phyloP scores from a whole-genome alignment of 2,113 vertebrate genomes.

The Nanorana parkeri region DNA sequence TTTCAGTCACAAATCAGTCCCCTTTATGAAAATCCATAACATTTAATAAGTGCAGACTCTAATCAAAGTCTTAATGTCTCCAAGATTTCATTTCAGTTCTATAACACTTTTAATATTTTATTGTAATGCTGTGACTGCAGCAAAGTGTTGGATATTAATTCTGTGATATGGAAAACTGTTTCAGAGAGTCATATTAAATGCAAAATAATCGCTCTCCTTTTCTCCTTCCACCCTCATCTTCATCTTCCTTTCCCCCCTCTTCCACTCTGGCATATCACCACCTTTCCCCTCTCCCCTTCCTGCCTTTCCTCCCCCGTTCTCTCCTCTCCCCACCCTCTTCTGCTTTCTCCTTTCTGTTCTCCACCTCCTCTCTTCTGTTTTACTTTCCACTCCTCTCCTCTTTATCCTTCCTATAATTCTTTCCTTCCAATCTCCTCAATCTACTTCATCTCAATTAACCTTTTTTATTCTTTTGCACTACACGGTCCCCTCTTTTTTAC shows the following conservation, averaged over 20 bases:
- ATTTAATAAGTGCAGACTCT: not conserved
- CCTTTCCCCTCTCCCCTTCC: not conserved
- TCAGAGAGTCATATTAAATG: too few relatives aligned
- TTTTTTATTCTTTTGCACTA: not conserved
- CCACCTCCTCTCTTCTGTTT: too few relatives aligned
- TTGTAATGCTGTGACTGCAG: not conserved
- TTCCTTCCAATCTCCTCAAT: too few relatives aligned
- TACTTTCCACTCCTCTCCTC: too few relatives aligned
- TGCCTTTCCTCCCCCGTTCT: too few relatives aligned
- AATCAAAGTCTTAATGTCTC: not conserved
- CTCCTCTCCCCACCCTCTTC: too few relatives aligned
- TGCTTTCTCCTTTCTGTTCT: too few relatives aligned
- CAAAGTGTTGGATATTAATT: not conserved
- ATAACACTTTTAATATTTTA: not conserved
- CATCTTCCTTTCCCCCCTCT: too few relatives aligned
- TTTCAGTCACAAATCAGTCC: not conserved
- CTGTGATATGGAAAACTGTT: not conserved
- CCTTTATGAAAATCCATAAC: not conserved
- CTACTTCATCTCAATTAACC: too few relatives aligned
- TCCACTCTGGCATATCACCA: too few relatives aligned
- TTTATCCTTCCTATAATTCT: too few relatives aligned
- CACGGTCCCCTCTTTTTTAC: not conserved
- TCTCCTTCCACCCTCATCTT: too few relatives aligned
- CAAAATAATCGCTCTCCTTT: not conserved
- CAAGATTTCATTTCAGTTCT: not conserved